Base-by-base conservation (phyloP, 2,888 invertebrate genomes). In the Germaria angustata region DNA sequence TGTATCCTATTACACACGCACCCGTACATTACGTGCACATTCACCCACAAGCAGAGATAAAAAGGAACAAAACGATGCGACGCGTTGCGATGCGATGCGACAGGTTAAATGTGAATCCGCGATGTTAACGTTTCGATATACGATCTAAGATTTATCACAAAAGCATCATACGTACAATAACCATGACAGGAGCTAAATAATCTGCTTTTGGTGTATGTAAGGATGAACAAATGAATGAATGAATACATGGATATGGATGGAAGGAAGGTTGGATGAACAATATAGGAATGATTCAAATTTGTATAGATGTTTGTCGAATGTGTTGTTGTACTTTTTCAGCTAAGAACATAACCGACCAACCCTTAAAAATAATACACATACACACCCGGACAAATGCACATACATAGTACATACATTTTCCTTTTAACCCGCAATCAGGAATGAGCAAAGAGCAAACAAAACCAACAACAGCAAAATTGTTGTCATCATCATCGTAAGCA, bases 121-220 rank as follows among this genome's bases (percentile, higher is more conserved):
- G 89, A 87, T 89, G 89, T 89, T 89, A 87, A 86, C 88, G 87
- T 87, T 88, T 88, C 88, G 90, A 89, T 88, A 86, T 89, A 87
- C 88, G 86, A 88, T 89, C 88, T 87, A 86, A 88, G 89, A 89
- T 89, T 90, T 90, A 89, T 89, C 89, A 89, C 88, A 89, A 88
- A 88, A 75, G 76, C 82, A 82, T 82, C 82, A 82, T 61, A 63
- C 22, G 39, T 34, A 73, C 87, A 81, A 78, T 63, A 59, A 36
- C 72, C 89, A 86, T 87, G 88, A 88, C 88, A 88, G 86, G 84
- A 87, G 87, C 88, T 88, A 87, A 88, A 87, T 86, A 80, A 78
- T 65, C 69, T 79, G 66, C 46, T 81, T 41, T 36, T 11, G 13
- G 9, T 55, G 20, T 6, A 36, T 49, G 28, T 13, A 34, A 28